Evolutionary conservation across 2,888 invertebrate species (phyloP).

Genomic region (Parnassius orleans): DNA sequence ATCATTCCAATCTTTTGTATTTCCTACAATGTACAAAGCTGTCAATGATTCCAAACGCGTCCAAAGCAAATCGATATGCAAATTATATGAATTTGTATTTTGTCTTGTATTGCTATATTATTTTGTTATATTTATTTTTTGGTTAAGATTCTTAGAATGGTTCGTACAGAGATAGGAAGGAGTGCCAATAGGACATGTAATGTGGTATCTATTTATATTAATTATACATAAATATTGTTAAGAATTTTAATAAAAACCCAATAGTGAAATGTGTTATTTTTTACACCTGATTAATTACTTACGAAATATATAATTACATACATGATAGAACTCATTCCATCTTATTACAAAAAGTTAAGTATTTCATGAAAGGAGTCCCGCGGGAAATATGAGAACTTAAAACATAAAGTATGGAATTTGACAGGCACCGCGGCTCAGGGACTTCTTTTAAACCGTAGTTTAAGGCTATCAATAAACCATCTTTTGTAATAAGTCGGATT

Average conservation of each 20-base stretch:
- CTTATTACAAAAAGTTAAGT: too few relatives aligned
- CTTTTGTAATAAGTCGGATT: too few relatives aligned
- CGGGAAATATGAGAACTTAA: too few relatives aligned
- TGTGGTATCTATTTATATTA: conserved; percentile 65
- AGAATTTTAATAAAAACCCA: conserved; percentile 69
- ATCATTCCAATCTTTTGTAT: conserved; percentile 32
- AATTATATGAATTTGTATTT: conserved; percentile 34
- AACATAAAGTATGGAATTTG: too few relatives aligned
- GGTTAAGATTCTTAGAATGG: conserved; percentile 32
- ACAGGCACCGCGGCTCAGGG: too few relatives aligned
- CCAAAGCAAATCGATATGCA: conserved; percentile 38
- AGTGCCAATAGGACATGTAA: conserved; percentile 64
- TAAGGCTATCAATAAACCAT: too few relatives aligned
- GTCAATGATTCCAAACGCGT: conserved; percentile 45
- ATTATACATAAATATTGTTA: conserved; percentile 68
- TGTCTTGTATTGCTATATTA: conserved; percentile 38
- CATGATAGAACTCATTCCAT: too few relatives aligned
- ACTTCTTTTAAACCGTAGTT: too few relatives aligned
- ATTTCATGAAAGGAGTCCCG: too few relatives aligned
- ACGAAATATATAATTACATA: conserved; percentile 15
- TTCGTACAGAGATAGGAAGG: conserved; percentile 38
- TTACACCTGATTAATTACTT: conserved; percentile 24
- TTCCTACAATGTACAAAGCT: conserved; percentile 49
- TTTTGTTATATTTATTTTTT: conserved; percentile 40
- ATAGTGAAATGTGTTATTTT: conserved; percentile 54